Base-by-base conservation (phyloP, 2,888 invertebrate species). In the Scaptodrosophila latifasciaeformis region DNA sequence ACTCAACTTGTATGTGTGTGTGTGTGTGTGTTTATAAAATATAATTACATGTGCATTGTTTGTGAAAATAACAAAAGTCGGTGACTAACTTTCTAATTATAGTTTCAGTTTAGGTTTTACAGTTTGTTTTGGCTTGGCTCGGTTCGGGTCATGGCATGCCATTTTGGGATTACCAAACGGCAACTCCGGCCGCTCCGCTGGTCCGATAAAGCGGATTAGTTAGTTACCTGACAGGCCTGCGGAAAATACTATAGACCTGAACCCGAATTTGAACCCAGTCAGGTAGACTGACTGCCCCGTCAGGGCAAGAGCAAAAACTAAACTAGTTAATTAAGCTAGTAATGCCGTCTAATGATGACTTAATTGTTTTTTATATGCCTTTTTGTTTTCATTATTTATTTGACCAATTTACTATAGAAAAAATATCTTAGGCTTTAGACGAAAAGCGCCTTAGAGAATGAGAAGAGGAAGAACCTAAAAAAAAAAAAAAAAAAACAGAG, bases 281-380 rank as follows among this genome's bases (percentile, higher is more conserved):
- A 37, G 37, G 7, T 13, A 37, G 17, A 17, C 12, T 30, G 57
- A 54, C 35, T 59, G 65, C 56, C 67, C 55, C 67, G 75, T 77
- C 70, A 74, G 70, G n/a, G n/a, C n/a, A n/a, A n/a, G 56, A 34
- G 34, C 3, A 10, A 34, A 3, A 13, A n/a, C 34, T 24, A 7
- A 7, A 7, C 4, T 7, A 24, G 24, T 24, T 74, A 77, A 74
- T 62, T 70, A 56, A 66, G 62, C 51, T 31, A 27, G 62, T 62
- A 71, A 72, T 74, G 54, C 77, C 54, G 52, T 46, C 78, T 80
- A 80, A 80, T 67, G 72, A 72, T 56, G 63, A 59, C 70, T 72
- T 80, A 77, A 72, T 74, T 77, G 64, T 55, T 67, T 47, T 29
- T 18, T 37, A 17, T 17, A 10, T 37, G 13, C 24, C 54, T 67